Conservation (phyloP, 2,888 invertebrate species). For the Standfussiana lucernea region DNA sequence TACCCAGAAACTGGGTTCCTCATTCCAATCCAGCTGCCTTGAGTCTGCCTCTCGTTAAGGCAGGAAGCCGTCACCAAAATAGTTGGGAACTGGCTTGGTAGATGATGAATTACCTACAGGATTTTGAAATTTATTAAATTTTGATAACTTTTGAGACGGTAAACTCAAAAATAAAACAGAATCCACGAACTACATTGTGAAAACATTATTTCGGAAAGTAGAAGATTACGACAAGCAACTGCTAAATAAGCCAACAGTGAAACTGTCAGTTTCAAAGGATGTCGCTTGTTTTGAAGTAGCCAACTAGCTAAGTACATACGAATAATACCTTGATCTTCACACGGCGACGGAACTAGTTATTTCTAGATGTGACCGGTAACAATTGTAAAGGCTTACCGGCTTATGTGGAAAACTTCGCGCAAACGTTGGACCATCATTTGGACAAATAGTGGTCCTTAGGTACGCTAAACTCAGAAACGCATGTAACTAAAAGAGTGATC, state of each 20-base stretch:
- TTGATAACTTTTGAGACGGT: neutral
- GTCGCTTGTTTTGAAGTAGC: neutral
- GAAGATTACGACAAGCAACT: neutral
- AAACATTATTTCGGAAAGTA: neutral
- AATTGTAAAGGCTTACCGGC: slow-evolving; percentile 46
- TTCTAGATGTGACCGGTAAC: slow-evolving; percentile 43
- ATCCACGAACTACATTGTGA: neutral
- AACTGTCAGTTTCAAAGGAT: slow-evolving; percentile 15
- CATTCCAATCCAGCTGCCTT: neutral
- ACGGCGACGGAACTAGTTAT: slow-evolving; percentile 50
- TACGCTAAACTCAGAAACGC: neutral
- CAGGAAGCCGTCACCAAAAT: neutral
- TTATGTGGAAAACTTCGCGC: slow-evolving; percentile 35
- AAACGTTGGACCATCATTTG: slow-evolving; percentile 6
- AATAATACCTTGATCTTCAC: slow-evolving; percentile 65
- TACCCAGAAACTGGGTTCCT: neutral
- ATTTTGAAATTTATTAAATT: neutral
- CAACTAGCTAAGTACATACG: slow-evolving; percentile 19
- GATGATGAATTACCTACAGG: neutral
- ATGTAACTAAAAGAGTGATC: neutral
- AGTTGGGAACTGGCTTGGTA: neutral
- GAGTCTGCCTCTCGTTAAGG: neutral
- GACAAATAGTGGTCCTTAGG: neutral
- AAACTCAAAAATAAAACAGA: neutral
- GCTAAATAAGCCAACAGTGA: neutral